A percentile compares a stretch with the other conserved stretches of the same genome.
Evolutionary conservation across 1,140 invertebrate species (phyloP).

Genomic region (Solenopsis fugax): DNA sequence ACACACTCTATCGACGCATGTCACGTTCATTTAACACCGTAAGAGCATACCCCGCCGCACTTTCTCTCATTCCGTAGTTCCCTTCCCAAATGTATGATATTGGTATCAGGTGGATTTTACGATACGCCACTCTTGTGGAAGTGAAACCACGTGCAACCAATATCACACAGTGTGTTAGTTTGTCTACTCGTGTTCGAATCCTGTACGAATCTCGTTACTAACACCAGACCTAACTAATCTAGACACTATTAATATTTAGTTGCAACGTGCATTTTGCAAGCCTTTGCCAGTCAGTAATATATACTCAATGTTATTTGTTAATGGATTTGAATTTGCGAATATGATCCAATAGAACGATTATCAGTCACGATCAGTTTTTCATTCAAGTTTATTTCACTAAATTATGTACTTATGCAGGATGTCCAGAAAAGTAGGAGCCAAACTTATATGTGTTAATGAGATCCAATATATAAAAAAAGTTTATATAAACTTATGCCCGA

Average conservation of each 20-base stretch:
- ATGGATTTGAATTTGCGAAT: background rate
- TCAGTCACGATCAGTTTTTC: background rate
- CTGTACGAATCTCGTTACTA: slow-evolving; percentile 1
- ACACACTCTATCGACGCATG: slow-evolving; percentile 42
- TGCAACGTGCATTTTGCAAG: slow-evolving; percentile 26
- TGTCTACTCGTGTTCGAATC: background rate
- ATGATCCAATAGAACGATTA: background rate
- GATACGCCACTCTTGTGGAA: background rate
- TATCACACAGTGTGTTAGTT: slow-evolving; percentile 40
- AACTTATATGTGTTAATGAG: no score
- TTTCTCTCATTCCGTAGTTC: slow-evolving; percentile 24
- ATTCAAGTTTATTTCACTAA: background rate
- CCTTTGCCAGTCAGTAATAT: background rate
- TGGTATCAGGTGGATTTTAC: slow-evolving; percentile 32
- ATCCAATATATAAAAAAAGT: no score
- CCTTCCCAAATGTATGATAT: slow-evolving; percentile 30
- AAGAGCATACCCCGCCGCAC: slow-evolving; percentile 23
- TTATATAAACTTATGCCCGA: no score
- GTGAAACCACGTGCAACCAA: slow-evolving; percentile 25
- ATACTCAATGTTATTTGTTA: slow-evolving; percentile 12
- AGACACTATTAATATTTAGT: slow-evolving; percentile 51
- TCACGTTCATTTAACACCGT: slow-evolving; percentile 42
- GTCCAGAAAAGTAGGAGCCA: no score
- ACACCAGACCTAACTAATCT: background rate
- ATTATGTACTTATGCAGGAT: background rate